phyloP scores from a whole-genome alignment of 1,140 invertebrate species.

The Triops longicaudatus region DNA sequence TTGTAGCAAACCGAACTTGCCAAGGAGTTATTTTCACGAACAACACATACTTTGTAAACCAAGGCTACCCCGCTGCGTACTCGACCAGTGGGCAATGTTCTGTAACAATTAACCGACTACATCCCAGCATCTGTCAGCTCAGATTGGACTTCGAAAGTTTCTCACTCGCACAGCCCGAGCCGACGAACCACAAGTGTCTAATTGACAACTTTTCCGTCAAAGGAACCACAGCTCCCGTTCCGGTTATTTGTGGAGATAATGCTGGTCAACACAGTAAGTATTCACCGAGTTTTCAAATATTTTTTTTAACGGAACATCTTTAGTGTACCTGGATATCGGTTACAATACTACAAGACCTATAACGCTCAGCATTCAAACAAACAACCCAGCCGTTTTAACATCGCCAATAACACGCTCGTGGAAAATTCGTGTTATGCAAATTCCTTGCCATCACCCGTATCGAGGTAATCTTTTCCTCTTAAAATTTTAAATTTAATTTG shows the following conservation, averaged over 20 bases:
- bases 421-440: slow-evolving; percentile 28
- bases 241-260: slow-evolving; percentile 36
- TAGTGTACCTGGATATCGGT: slow-evolving; percentile 29
- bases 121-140: slow-evolving; percentile 68
- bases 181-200: slow-evolving; percentile 34
- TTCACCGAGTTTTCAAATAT: too few species aligned
- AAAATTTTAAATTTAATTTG: background rate
- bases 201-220: slow-evolving; percentile 34
- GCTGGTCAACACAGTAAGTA: slow-evolving; percentile 35
- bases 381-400: slow-evolving; percentile 16
- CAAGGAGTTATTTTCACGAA: slow-evolving; percentile 65
- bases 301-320: too few species aligned
- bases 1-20: slow-evolving; percentile 62
- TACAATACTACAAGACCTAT: slow-evolving; percentile 24
- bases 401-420: slow-evolving; percentile 15
- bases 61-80: slow-evolving; percentile 61
- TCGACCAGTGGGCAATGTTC: slow-evolving; percentile 72
- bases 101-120: slow-evolving; percentile 62
- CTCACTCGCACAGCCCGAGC: slow-evolving; percentile 34
- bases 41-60: slow-evolving; percentile 74
- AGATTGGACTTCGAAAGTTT: slow-evolving; percentile 36
- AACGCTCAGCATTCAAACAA: slow-evolving; percentile 24
- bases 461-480: slow-evolving; percentile 24
- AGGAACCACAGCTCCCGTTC: slow-evolving; percentile 33
- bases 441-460: slow-evolving; percentile 26